Evolutionary conservation across 1,140 invertebrate species (phyloP).

Genomic region (Neocloeon triangulifer): DNA sequence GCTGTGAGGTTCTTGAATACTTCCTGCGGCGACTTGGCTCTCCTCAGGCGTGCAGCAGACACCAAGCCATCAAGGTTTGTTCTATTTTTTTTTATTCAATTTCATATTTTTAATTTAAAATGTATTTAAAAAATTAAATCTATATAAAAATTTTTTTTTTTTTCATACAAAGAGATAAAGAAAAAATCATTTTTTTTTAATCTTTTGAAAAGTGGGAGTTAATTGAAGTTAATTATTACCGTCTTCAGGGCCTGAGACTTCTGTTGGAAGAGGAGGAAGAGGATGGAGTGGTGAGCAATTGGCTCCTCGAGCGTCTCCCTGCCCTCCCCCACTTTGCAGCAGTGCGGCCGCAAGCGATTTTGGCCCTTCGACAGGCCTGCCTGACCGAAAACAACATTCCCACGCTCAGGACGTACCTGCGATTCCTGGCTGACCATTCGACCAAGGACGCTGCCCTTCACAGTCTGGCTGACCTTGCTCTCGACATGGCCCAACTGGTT

Average conservation of each 20-base stretch:
- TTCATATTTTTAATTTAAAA: background rate
- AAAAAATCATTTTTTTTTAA: too few relatives aligned
- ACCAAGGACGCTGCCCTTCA: constrained; percentile 22
- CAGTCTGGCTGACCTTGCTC: constrained; percentile 15
- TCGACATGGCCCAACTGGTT: constrained; percentile 75
- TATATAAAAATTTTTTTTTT: too few relatives aligned
- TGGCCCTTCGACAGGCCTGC: constrained; percentile 55
- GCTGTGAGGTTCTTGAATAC: constrained; percentile 79
- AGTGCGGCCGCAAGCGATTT: constrained; percentile 34
- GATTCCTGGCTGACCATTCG: constrained; percentile 57
- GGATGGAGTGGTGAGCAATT: constrained; percentile 22
- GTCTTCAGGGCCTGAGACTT: constrained; percentile 34
- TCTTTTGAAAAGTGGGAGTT: too few relatives aligned
- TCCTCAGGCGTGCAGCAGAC: constrained; percentile 46
- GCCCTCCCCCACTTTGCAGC: constrained; percentile 44
- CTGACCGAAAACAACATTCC: constrained; percentile 73
- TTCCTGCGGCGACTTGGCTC: constrained; percentile 70
- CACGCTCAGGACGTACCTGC: constrained; percentile 71
- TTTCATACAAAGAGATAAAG: too few relatives aligned
- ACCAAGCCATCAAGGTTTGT: constrained; percentile 44
- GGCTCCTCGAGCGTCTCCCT: constrained; percentile 58
- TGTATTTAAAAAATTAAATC: background rate
- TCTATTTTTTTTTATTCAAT: background rate
- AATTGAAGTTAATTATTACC: background rate
- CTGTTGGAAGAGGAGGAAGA: constrained; percentile 23